phyloP scores from a whole-genome alignment of 2,113 vertebrate species.

The Psilopogon haemacephalus region DNA sequence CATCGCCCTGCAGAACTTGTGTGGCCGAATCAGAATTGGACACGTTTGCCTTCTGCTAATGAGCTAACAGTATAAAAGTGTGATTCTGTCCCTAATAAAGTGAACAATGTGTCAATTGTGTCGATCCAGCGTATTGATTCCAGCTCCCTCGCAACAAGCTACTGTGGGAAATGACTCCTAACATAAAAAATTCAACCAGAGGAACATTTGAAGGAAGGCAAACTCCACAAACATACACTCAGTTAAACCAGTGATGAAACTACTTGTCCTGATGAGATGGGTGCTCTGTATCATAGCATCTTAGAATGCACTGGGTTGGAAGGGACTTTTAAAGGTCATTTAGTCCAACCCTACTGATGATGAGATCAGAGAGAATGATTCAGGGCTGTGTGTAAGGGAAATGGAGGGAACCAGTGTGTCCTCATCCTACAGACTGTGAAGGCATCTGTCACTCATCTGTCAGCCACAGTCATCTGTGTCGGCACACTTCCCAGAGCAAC shows the following conservation, averaged over 20 bases:
- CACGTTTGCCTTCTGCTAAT: no score
- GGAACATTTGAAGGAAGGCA: neutral
- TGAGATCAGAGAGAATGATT: neutral
- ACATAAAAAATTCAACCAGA: neutral
- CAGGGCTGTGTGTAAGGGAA: neutral
- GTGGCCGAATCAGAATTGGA: no score
- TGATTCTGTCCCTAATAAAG: no score
- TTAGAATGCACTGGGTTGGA: no score
- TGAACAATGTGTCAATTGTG: no score
- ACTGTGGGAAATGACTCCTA: neutral
- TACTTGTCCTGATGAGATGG: neutral
- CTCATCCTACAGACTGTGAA: neutral
- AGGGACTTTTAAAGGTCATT: no score
- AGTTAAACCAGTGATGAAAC: neutral
- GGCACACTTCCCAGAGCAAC: neutral
- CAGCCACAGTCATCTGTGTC: neutral
- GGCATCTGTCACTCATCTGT: neutral
- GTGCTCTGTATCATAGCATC: no score
- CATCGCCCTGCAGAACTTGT: no score
- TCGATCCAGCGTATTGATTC: no score
- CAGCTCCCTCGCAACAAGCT: no score
- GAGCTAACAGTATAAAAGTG: no score
- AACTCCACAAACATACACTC: neutral
- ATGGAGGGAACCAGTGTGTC: neutral
- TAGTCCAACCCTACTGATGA: neutral